Evolutionary conservation across 37 sponge, comb jelly and placozoan species (phyloP), one percentile per base, ranked within the genome.

Genomic region (Amphimedon queenslandica): DNA sequence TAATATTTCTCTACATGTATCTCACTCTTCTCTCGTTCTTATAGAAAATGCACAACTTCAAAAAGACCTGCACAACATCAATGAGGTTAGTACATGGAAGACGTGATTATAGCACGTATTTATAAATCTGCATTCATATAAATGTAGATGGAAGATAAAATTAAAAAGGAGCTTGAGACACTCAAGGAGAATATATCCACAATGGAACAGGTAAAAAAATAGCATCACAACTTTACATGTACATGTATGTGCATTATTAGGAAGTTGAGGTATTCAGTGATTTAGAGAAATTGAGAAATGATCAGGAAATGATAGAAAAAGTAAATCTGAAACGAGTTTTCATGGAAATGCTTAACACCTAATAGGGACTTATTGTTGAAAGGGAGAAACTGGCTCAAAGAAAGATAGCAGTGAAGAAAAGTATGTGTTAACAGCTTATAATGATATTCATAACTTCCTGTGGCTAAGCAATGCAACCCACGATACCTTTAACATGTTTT

Each of bases 71-170:
- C 34, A 47, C 3, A 92, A 92, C 65, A 89, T 92, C 8, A 13
- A 47, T 18, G 53, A 47, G 53, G 53, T 47, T 8, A 47, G 53
- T 47, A 47, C 53, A 47, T 47, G 8, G 13, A 47, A 47, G 8
- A 47, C 53, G 13, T 47, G 53, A 47, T 18, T n/a, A 11, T 79
- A 91, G 64, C 73, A 90, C 55, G 87, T 90, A 33, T 51, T 63
- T 78, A 1, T 33, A 80, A 1, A 28, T 33, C 42, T 72, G 35
- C 34, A 57, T 37, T 55, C 24, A 11, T 42, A 74, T 3, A 56
- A 55, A 43, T 39, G 6, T 69, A 95, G 89, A 57, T 95, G 80
- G 96, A 95, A 60, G 64, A 38, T n/a, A 95, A 95, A 69, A 91
- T 88, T 37, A 74, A 80, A 16, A 64, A 61, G n/a, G 96, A 95